Conservation (phyloP, 2,888 invertebrate species). For the Ochlodes sylvanus region DNA sequence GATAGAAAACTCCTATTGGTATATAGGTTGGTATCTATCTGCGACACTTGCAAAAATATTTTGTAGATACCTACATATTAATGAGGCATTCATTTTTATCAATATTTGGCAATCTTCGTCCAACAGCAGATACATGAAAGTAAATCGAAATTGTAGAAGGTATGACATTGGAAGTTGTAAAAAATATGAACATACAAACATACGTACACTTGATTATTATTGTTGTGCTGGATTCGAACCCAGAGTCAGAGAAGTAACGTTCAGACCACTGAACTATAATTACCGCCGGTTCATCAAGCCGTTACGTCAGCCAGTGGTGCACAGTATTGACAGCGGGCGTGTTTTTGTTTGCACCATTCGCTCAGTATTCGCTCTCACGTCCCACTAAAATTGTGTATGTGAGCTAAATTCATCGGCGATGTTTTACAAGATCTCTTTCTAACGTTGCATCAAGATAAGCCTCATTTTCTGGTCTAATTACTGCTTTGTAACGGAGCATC, state of each 20-base stretch:
- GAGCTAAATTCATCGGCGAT: conserved; percentile 11
- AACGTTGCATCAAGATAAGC: conserved; percentile 18
- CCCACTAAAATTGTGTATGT: conserved; percentile 12
- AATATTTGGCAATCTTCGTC: too few species aligned
- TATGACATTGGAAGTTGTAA: too few species aligned
- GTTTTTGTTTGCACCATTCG: conserved; percentile 2
- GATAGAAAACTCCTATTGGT: too few species aligned
- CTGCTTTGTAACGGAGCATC: not conserved
- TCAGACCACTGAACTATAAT: not conserved
- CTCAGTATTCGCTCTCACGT: conserved; percentile 10
- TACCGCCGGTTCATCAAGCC: not conserved
- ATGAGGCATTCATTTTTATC: too few species aligned
- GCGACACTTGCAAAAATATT: too few species aligned
- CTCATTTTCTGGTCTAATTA: conserved; percentile 18
- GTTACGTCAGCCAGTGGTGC: not conserved
- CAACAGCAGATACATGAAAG: too few species aligned
- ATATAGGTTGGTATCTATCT: too few species aligned
- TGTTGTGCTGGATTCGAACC: not conserved
- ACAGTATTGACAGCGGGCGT: not conserved
- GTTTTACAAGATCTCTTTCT: conserved; percentile 21
- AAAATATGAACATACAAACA: too few species aligned
- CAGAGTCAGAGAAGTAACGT: not conserved
- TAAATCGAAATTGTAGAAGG: too few species aligned
- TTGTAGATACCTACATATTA: too few species aligned
- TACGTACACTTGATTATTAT: too few species aligned